Base-by-base conservation (phyloP, 2,797 vertebrate genomes). In the Takifugu ocellatus region DNA sequence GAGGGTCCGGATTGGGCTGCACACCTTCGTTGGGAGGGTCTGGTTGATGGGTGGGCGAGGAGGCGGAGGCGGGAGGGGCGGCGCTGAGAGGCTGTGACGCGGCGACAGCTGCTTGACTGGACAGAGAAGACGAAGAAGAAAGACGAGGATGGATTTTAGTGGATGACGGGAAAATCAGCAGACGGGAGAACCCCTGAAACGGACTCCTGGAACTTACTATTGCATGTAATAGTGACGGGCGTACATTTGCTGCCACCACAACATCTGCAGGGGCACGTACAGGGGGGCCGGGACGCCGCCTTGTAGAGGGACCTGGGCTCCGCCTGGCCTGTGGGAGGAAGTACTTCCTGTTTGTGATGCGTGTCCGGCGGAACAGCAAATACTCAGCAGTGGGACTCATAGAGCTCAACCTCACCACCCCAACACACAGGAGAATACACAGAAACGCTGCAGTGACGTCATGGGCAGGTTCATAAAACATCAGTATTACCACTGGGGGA, bases 181-280 rank as follows among this genome's bases (percentile, higher is more conserved):
- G n/a, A 2, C 0, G 2, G 6, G 43, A 44, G n/a, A n/a, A 44
- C 6, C 43, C 6, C 14, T 7, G 4, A 17, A 44, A 12, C 43
- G 16, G 21, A 21, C 21, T 21, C 6, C 5, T n/a, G 14, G 14
- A 44, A 94, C 96, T 94, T 89, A 99, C 97, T 98, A 98, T 59
- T 98, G 96, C 94, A 97, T 92, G 75, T 98, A 98, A 89, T 99
- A 99, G 61, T 98, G 96, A 0, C 92, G 94, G 1, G 93, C 96
- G 3, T 99, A 99, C 93, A 98, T 91, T 84, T 98, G 96, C 72
- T 96, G 97, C 96, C 96, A 98, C 96, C 95, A 98, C 74, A 98
- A 87, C 91, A 98, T 87, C 84, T 98, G 96, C 80, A 96, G 79
- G 17, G 95, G 94, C 87, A 92, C 92, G 86, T 97, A 93, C 24